These are phyloP conservation scores for Itoplectis maculator DNA, from an alignment of 2,888 invertebrate genomes.

Conservation along the genomic window DNA sequence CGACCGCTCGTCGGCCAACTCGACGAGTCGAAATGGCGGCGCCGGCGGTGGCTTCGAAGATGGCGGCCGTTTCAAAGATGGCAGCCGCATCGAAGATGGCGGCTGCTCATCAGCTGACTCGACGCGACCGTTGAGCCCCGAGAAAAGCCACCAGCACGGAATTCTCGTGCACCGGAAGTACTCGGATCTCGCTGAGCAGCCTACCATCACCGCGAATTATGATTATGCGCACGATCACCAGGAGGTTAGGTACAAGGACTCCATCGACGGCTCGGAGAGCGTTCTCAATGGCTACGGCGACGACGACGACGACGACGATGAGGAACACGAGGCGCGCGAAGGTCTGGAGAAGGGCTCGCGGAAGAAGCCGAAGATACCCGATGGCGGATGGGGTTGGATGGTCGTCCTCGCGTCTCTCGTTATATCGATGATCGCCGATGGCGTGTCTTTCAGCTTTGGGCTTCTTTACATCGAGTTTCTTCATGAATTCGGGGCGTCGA, in stretches of 20 bases:
- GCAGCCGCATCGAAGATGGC: too few relatives aligned
- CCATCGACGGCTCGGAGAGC: conserved; percentile 86
- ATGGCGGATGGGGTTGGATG: conserved; percentile 96
- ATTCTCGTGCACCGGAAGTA: conserved; percentile 71
- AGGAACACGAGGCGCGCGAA: conserved; percentile 47
- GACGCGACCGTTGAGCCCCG: conserved; percentile 28
- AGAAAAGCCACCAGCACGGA: conserved; percentile 68
- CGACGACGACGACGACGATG: conserved; percentile 72
- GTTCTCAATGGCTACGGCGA: conserved; percentile 84
- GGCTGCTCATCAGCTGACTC: conserved; percentile 28
- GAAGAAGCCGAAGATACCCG: conserved; percentile 88
- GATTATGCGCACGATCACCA: conserved; percentile 84
- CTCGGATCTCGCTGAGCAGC: conserved; percentile 70
- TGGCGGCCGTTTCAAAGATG: too few relatives aligned
- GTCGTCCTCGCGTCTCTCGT: conserved; percentile 94
- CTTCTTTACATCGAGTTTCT: conserved; percentile 94
- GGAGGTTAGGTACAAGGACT: conserved; percentile 85
- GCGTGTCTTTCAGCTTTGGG: conserved; percentile 97
- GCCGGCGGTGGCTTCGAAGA: too few relatives aligned
- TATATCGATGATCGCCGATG: conserved; percentile 96
- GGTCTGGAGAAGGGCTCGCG: conserved; percentile 73
- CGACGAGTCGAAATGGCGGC: conserved; percentile 9
- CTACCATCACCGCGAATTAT: conserved; percentile 72
- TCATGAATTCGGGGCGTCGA: conserved; percentile 92
- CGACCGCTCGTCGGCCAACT: too few relatives aligned